Base-by-base conservation (phyloP, 2,113 vertebrate genomes). In the Alaudala cheleensis region DNA sequence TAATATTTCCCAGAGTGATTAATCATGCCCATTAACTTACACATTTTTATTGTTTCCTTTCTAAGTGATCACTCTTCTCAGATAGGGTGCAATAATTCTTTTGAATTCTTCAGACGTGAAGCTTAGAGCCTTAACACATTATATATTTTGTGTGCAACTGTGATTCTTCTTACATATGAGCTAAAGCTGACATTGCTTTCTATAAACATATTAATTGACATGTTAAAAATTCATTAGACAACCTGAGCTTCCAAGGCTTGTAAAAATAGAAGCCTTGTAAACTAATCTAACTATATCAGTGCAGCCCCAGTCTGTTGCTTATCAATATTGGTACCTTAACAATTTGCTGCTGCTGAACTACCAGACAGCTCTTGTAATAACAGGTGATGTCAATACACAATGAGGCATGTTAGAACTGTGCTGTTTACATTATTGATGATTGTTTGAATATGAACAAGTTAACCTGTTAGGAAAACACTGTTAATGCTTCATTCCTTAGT, bases 221-320 rank as follows among this genome's bases (percentile, higher is more conserved):
- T 23, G 70, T 97, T 97, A 96, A 94, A 96, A 93, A 92, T 98
- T 96, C 60, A 96, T 97, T 95, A 94, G 95, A 95, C 77, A 96
- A 97, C 93, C 67, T 96, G 95, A 97, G 82, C 92, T 96, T 74
- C 77, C 31, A 51, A 82, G 87, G 62, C 92, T 87, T 95, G 94
- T 95, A 84, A 86, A 96, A 92, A 95, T 90, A 96, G 94, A 93
- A 93, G 81, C 65, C 88, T 87, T 95, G 97, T 92, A 95, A 97
- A 71, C 92, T 71, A 95, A 97, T 92, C 96, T 96, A 93, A 95
- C 76, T 94, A 1, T 96, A 97, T 96, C 96, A 97, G 96, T 97
- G 96, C 94, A 92, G 86, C 86, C 79, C 88, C 95, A 94, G 96
- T 97, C 92, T 77, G 88, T 72, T 14, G 6, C 79, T 94, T 96